Evolutionary conservation across 1,140 invertebrate genomes (phyloP).

Genomic region (Drosophila tsacasi): DNA sequence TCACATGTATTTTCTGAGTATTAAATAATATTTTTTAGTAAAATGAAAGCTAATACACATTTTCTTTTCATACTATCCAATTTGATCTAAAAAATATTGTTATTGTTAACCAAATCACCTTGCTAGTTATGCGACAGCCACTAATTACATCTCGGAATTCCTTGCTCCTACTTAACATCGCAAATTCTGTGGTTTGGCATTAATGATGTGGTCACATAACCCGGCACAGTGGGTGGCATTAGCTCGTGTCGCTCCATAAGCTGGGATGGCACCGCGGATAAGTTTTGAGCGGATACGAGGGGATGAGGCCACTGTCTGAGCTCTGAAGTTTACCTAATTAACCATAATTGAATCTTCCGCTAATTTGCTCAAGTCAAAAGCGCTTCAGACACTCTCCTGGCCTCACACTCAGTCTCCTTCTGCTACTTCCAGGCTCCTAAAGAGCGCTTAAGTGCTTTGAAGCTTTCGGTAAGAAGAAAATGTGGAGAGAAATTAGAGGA

Average conservation of each 20-base stretch:
- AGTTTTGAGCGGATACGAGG: neutral
- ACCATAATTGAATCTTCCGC: constrained; percentile 71
- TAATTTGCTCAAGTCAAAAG: constrained; percentile 68
- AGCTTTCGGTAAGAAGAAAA: constrained; percentile 21
- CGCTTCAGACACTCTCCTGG: constrained; percentile 19
- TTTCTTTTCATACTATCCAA: too few species aligned
- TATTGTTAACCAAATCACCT: neutral
- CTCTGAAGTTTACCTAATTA: constrained; percentile 63
- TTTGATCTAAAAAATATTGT: neutral
- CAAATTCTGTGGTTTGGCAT: constrained; percentile 15
- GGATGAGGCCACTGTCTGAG: constrained; percentile 2
- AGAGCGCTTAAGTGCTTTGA: constrained; percentile 24
- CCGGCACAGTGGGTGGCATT: neutral
- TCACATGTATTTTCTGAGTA: neutral
- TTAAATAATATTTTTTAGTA: neutral
- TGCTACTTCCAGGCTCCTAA: constrained; percentile 16
- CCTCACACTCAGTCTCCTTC: neutral
- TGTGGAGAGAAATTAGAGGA: constrained; percentile 9
- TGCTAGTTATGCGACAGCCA: neutral
- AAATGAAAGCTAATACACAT: neutral
- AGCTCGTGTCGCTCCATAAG: constrained; percentile 18
- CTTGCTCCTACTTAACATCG: neutral
- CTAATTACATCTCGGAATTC: neutral
- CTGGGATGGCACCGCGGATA: neutral
- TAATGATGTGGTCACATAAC: constrained; percentile 10